Evolutionary conservation across 2,888 invertebrate genomes (phyloP).

Genomic region (Spodoptera exigua): DNA sequence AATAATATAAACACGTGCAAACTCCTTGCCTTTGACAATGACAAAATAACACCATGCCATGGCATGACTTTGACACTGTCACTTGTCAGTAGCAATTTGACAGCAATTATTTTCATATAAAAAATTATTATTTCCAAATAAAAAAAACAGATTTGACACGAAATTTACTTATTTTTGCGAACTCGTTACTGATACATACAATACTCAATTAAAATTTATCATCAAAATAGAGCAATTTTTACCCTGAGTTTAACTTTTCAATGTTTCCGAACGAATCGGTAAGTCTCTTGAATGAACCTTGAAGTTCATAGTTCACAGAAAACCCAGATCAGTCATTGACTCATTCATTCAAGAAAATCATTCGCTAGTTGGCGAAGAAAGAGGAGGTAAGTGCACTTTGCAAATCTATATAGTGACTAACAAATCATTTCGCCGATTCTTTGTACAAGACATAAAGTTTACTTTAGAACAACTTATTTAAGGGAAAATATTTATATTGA

Average conservation of each 20-base stretch:
- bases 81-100: constrained; percentile 8
- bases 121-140: no score
- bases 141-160: no score
- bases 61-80: constrained; percentile 23
- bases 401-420: constrained; percentile 40
- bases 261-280: constrained; percentile 39
- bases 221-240: no score
- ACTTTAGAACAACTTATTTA: not conserved
- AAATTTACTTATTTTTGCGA: no score
- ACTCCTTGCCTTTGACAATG: constrained; percentile 11
- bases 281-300: constrained; percentile 35
- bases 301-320: constrained; percentile 10
- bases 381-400: constrained; percentile 68
- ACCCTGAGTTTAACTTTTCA: no score
- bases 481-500: not conserved
- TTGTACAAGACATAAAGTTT: constrained; percentile 6
- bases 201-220: no score
- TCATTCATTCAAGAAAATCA: constrained; percentile 56
- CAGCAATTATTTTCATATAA: constrained; percentile 14
- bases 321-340: not conserved
- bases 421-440: constrained; percentile 7
- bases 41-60: not conserved
- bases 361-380: constrained; percentile 55
- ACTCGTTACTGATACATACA: no score
- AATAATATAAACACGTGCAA: constrained; percentile 69